Percentiles rank a stretch among this genome's conserved stretches.
Conservation (phyloP, 2,113 vertebrate species). For the Leuciscus idus region DNA sequence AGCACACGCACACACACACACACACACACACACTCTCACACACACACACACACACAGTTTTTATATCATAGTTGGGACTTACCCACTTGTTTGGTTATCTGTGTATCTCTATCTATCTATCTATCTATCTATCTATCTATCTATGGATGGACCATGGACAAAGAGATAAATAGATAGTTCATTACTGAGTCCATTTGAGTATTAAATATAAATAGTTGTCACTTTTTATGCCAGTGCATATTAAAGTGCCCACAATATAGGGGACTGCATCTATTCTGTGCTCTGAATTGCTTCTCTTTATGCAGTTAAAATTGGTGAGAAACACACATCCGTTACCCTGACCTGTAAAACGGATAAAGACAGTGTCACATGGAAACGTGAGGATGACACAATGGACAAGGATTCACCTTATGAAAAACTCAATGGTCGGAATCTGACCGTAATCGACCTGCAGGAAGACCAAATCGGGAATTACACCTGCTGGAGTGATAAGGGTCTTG, state of each 20-base stretch:
- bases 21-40: background rate
- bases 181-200: too few relatives aligned
- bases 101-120: too few relatives aligned
- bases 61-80: background rate
- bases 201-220: too few relatives aligned
- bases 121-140: too few relatives aligned
- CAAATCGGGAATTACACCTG: slow-evolving; percentile 73
- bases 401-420: rapidly evolving
- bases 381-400: rapidly evolving
- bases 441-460: slow-evolving; percentile 30
- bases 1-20: background rate
- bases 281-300: slow-evolving; percentile 13
- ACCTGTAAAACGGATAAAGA: slow-evolving; percentile 46
- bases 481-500: slow-evolving; percentile 55
- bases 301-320: slow-evolving; percentile 59
- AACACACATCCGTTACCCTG: slow-evolving; percentile 22
- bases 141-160: too few relatives aligned
- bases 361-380: slow-evolving; percentile 60
- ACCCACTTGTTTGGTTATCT: background rate
- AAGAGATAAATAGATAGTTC: too few relatives aligned
- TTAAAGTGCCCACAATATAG: too few relatives aligned
- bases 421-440: background rate
- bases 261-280: background rate
- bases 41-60: background rate
- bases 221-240: too few relatives aligned